These are phyloP conservation scores for Onychostoma macrolepis DNA, from an alignment of 2,113 vertebrate genomes.

Conservation along the genomic window DNA sequence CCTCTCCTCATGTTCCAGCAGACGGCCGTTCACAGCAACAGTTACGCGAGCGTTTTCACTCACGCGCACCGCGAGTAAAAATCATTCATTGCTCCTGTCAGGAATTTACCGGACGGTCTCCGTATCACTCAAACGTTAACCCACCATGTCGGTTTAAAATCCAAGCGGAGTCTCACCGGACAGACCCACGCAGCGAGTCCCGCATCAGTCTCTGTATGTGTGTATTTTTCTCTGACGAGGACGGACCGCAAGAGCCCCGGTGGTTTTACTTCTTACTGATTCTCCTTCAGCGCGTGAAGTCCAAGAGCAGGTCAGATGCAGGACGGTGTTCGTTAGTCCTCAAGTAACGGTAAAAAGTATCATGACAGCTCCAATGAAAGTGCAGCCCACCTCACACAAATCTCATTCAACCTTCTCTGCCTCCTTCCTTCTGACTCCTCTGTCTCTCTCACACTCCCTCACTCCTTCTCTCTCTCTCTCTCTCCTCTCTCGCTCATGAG, in stretches of 20 bases:
- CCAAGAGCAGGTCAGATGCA: not conserved
- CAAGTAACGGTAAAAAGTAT: constrained; percentile 23
- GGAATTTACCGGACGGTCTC: constrained; percentile 25
- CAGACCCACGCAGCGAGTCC: constrained; percentile 14
- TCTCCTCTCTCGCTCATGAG: constrained; percentile 1
- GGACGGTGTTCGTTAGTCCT: constrained; percentile 19
- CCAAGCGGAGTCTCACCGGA: constrained; percentile 26
- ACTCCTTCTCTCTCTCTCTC: constrained; percentile 23
- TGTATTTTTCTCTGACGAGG: constrained; percentile 10
- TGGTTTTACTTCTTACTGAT: constrained; percentile 12
- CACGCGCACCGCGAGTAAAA: not conserved
- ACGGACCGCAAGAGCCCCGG: not conserved
- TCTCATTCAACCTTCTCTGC: constrained; percentile 6
- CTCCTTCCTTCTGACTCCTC: constrained; percentile 14
- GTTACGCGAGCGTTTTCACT: constrained; percentile 38
- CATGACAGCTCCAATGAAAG: constrained; percentile 16
- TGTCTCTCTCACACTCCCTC: constrained; percentile 25
- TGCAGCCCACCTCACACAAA: constrained; percentile 18
- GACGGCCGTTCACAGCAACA: constrained; percentile 32
- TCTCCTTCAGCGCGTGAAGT: constrained; percentile 3
- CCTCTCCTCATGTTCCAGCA: constrained; percentile 9
- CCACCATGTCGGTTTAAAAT: constrained; percentile 46
- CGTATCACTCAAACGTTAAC: constrained; percentile 16
- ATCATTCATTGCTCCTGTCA: constrained; percentile 36
- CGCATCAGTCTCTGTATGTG: constrained; percentile 13